Conservation (phyloP, 2,797 vertebrate species). For the Sitta carolinensis region DNA sequence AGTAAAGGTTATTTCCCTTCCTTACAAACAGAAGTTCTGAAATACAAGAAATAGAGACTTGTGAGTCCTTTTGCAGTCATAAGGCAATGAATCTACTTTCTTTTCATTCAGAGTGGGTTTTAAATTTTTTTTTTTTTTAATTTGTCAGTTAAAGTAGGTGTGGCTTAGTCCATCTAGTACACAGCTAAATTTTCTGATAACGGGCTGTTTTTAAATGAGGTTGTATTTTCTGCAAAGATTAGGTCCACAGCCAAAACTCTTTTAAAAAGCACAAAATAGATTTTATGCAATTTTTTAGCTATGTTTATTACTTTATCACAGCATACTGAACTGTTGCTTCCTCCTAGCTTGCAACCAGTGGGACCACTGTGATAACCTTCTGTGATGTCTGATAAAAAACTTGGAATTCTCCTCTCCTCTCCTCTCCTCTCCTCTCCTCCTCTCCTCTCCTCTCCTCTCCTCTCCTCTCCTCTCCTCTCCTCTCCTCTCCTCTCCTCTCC, state of each 20-base stretch:
- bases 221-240: constrained; percentile 13
- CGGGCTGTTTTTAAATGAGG: background rate
- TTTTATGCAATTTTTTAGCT: background rate
- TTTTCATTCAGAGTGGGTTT: constrained; percentile 3
- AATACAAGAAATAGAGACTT: constrained; percentile 64
- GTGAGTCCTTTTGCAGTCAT: constrained; percentile 25
- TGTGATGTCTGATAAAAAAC: background rate
- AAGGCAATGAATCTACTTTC: constrained; percentile 45
- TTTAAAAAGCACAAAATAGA: background rate
- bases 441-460: too few relatives aligned
- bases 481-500: too few relatives aligned
- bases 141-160: background rate
- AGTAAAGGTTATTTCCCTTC: constrained; percentile 84
- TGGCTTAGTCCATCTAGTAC: background rate
- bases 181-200: background rate
- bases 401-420: background rate
- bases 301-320: background rate
- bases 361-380: background rate
- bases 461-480: too few relatives aligned
- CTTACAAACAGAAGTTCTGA: constrained; percentile 78
- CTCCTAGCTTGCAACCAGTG: background rate
- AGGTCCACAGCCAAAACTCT: background rate
- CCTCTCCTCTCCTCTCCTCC: too few relatives aligned
- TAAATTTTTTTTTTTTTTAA: background rate
- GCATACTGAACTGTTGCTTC: background rate